phyloP scores from a whole-genome alignment of 2,797 vertebrate species.

The Syngnathus acus region DNA sequence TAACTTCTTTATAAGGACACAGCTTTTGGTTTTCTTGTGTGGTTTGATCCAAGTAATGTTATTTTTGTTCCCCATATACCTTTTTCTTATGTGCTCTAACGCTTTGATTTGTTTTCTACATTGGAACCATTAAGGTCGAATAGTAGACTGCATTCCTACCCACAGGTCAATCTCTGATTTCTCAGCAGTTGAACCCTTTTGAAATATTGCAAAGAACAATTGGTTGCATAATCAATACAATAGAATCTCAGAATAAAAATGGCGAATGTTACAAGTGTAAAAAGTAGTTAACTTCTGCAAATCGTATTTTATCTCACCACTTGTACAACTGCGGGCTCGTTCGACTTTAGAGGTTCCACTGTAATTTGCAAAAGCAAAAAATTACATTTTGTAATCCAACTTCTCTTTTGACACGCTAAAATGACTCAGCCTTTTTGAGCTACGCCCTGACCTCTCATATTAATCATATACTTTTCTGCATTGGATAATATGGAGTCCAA shows the following conservation, averaged over 20 bases:
- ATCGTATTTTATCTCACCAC: neutral
- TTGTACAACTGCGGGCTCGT: neutral
- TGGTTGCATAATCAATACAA: no score
- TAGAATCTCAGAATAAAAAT: no score
- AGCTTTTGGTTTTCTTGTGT: conserved; percentile 19
- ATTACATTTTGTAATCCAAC: neutral
- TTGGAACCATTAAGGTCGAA: neutral
- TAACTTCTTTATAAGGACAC: conserved; percentile 15
- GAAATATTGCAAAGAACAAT: neutral
- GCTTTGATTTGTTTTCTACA: neutral
- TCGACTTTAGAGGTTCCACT: neutral
- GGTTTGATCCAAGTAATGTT: conserved; percentile 5
- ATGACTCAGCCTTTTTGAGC: neutral
- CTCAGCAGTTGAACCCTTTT: neutral
- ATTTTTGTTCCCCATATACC: neutral
- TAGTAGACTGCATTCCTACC: neutral
- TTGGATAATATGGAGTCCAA: neutral
- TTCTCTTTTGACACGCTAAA: neutral
- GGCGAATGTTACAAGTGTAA: neutral
- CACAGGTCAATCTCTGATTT: neutral
- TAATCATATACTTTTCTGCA: neutral
- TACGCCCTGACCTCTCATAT: neutral
- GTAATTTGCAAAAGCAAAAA: neutral
- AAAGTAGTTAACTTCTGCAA: neutral
- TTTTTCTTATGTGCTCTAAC: conserved; percentile 2